Conservation (phyloP, 2,888 invertebrate species). For the Sarcophaga caerulescens region DNA sequence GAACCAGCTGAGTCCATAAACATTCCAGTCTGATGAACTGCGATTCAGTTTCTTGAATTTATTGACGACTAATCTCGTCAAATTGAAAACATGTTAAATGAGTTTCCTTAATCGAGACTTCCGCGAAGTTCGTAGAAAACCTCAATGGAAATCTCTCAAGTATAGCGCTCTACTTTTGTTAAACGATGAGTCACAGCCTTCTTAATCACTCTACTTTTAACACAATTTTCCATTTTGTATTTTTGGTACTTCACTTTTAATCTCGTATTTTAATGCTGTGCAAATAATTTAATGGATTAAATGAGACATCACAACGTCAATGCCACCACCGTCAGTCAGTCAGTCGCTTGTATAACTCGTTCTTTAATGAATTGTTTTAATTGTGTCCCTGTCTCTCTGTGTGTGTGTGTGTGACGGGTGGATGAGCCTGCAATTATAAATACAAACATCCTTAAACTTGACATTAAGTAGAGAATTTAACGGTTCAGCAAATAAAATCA, state of each 20-base stretch:
- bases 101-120: no score
- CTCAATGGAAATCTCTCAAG: no score
- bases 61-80: no score
- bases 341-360: constrained; percentile 10
- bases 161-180: no score
- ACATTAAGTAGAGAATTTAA: constrained; percentile 61
- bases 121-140: no score
- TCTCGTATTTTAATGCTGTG: background rate
- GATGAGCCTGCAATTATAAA: constrained; percentile 59
- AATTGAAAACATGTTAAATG: no score
- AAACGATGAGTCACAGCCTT: no score
- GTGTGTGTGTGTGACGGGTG: background rate
- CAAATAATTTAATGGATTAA: constrained; percentile 5
- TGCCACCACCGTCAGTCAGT: background rate
- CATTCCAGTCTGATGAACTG: no score
- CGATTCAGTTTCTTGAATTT: no score
- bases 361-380: constrained; percentile 56
- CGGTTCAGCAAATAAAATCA: constrained; percentile 52
- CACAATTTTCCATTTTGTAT: background rate
- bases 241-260: background rate
- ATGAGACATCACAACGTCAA: background rate
- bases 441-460: constrained; percentile 63
- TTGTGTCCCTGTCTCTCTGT: constrained; percentile 19
- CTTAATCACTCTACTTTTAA: no score
- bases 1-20: no score